These are phyloP conservation scores for Misgurnus anguillicaudatus DNA, from an alignment of 2,113 vertebrate species.

Conservation along the genomic window DNA sequence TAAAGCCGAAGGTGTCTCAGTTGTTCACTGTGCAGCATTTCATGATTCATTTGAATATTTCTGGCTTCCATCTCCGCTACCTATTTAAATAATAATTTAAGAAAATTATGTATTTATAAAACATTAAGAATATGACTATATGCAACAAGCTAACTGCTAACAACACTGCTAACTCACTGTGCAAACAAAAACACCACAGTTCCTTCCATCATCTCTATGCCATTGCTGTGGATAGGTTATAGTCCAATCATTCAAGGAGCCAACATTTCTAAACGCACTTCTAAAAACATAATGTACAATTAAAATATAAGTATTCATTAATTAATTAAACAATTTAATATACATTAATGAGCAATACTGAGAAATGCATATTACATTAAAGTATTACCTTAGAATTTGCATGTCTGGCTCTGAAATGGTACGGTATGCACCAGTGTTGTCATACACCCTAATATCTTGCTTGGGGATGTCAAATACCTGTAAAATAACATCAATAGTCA, in stretches of 20 bases:
- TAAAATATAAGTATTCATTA: not conserved
- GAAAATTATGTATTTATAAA: not conserved
- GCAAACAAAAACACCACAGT: slow-evolving; percentile 13
- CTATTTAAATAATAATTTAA: not conserved
- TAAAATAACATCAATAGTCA: not conserved
- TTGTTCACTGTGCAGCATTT: not conserved
- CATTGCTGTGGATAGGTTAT: slow-evolving; percentile 19
- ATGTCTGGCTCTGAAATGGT: not conserved
- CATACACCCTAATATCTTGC: slow-evolving; percentile 7
- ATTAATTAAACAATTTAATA: not conserved
- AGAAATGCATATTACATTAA: not conserved
- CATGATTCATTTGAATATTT: not conserved
- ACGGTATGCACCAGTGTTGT: not conserved
- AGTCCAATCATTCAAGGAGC: not conserved
- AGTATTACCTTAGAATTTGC: slow-evolving; percentile 2
- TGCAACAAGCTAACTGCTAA: too few relatives aligned
- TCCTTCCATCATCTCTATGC: not conserved
- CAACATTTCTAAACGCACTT: slow-evolving; percentile 15
- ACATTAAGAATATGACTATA: not conserved
- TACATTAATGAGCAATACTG: too few relatives aligned
- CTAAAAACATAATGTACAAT: not conserved
- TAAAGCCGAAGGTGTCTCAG: not conserved
- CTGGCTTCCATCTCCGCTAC: not conserved
- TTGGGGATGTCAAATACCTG: not conserved
- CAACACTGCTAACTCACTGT: not conserved